Evolutionary conservation across 2,888 invertebrate species (phyloP).

Genomic region (Aporophyla lueneburgensis): DNA sequence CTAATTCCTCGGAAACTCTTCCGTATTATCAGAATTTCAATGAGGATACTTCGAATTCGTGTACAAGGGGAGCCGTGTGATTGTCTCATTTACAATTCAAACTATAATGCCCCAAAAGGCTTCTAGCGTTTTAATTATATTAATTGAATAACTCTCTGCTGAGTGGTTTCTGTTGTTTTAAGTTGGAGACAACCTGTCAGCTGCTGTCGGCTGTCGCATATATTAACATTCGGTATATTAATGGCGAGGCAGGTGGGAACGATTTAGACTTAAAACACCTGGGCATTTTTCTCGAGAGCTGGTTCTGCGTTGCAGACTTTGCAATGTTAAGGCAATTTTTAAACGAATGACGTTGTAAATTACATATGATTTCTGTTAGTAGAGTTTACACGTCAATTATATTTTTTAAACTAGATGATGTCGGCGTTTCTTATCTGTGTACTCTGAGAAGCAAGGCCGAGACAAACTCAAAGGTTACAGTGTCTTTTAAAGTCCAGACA

Average conservation of each 20-base stretch:
- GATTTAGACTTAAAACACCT: background rate
- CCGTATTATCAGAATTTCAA: constrained; percentile 69
- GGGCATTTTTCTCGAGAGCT: background rate
- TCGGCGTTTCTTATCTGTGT: no score
- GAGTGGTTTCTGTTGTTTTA: constrained; percentile 67
- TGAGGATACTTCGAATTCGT: constrained; percentile 68
- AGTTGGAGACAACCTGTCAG: constrained; percentile 34
- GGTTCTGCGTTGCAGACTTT: background rate
- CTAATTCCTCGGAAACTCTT: constrained; percentile 45
- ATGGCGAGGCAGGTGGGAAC: background rate
- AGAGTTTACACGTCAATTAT: no score
- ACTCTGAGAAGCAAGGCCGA: no score
- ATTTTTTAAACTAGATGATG: no score
- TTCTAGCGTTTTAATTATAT: constrained; percentile 70
- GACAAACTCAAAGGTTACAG: no score
- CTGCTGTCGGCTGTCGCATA: constrained; percentile 16
- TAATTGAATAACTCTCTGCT: constrained; percentile 72
- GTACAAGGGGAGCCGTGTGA: constrained; percentile 69
- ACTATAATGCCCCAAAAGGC: constrained; percentile 65
- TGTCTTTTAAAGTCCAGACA: no score
- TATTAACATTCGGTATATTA: constrained; percentile 35
- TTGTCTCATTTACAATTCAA: constrained; percentile 78
- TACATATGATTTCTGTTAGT: no score
- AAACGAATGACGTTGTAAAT: no score
- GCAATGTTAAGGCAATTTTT: no score